Conservation (phyloP, 2,888 invertebrate species). For the Sphaerophoria rueppellii region DNA sequence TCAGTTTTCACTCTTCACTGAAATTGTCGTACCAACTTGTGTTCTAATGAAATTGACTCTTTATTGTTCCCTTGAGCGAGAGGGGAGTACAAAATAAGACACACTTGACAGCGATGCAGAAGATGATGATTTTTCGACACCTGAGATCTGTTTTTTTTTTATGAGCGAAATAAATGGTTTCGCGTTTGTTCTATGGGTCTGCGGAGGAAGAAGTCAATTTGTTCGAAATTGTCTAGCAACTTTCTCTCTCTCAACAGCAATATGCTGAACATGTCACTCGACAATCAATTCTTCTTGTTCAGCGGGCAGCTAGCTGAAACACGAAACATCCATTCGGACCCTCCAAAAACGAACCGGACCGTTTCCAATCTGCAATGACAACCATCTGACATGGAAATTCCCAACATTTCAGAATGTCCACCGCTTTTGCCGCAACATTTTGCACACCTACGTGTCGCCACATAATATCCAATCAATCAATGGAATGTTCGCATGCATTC, state of each 20-base stretch:
- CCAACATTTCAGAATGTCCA: constrained; percentile 55
- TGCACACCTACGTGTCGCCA: constrained; percentile 71
- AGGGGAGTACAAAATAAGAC: neutral
- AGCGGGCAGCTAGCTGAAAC: no score
- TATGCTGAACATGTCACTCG: no score
- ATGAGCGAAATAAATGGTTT: neutral
- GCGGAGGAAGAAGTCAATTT: constrained; percentile 40
- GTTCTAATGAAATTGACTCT: constrained; percentile 62
- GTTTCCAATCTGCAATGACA: constrained; percentile 46
- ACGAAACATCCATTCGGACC: no score
- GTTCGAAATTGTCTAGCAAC: neutral
- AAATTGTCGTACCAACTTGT: neutral
- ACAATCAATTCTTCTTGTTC: no score
- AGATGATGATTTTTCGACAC: constrained; percentile 35
- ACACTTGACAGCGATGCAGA: constrained; percentile 16
- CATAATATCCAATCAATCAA: constrained; percentile 74
- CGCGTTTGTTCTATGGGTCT: no score
- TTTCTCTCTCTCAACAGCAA: no score
- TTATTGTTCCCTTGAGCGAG: constrained; percentile 60
- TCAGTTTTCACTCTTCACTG: constrained; percentile 32
- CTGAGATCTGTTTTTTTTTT: constrained; percentile 29
- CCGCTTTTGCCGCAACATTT: constrained; percentile 54
- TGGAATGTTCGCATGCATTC: constrained; percentile 61
- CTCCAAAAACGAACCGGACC: no score
- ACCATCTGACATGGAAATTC: constrained; percentile 70